phyloP scores from a whole-genome alignment of 1,140 invertebrate genomes.

The Diachasma alloeum region DNA sequence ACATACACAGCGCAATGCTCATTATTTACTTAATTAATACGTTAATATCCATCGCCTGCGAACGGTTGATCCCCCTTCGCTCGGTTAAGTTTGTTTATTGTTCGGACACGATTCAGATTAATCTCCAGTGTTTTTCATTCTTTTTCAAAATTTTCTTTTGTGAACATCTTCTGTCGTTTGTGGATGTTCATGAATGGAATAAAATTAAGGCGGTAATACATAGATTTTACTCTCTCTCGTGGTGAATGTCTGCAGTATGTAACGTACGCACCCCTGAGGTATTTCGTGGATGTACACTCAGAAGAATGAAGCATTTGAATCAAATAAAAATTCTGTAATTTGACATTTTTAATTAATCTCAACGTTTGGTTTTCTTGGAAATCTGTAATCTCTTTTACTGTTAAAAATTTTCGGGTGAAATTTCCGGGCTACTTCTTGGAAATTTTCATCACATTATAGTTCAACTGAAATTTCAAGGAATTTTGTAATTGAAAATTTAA shows the following conservation, averaged over 20 bases:
- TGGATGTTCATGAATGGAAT: constrained; percentile 20
- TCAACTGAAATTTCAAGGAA: no score
- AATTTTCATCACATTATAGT: no score
- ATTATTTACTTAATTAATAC: neutral
- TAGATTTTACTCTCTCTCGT: neutral
- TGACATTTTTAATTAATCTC: no score
- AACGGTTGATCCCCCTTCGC: neutral
- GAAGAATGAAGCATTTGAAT: no score
- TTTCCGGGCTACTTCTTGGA: no score
- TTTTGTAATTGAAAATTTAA: no score
- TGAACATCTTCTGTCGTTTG: neutral
- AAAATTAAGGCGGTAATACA: constrained; percentile 24
- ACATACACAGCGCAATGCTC: constrained; percentile 4
- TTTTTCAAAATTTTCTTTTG: neutral
- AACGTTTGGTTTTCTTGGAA: no score
- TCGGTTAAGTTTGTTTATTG: neutral
- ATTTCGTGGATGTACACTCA: no score
- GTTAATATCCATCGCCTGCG: neutral
- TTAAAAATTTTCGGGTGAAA: no score
- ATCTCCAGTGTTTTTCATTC: neutral
- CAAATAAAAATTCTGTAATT: no score
- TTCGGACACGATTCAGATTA: constrained; percentile 9
- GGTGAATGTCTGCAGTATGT: neutral
- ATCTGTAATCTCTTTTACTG: no score
- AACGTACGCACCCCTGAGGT: neutral